Base-by-base conservation (phyloP, 2,888 invertebrate genomes). In the Mesorhabditis belari region DNA sequence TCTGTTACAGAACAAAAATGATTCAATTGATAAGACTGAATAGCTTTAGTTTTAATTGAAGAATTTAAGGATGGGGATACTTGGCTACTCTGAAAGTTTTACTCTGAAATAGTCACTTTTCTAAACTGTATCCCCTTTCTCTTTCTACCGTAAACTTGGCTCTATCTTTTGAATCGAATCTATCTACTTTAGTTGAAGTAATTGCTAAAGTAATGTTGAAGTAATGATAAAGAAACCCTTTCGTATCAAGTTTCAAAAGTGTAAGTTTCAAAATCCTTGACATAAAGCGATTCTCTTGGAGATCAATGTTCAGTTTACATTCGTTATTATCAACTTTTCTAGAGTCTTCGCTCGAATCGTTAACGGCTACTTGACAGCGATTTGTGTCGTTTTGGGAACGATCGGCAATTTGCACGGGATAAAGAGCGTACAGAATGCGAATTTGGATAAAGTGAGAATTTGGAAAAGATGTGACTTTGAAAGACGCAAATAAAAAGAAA, bases 371-470 rank as follows among this genome's bases (percentile, higher is more conserved):
- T 26, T 77, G 57, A 73, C 77, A 53, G 62, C 69, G 0, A 55
- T 64, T 6, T 76, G 72, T 52, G 73, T 77, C 6, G 49, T 75
- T 5, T 52, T 75, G 9, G 77, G 77, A n/a, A 74, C 74, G 5
- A 63, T 76, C 25, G 73, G 75, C 19, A 77, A 77, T 60, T 55
- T 77, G 35, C 67, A 72, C 58, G 70, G 71, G 0, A 69, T 77
- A 12, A 66, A 66, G 53, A 67, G 67, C 50, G 71, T 77, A 1
- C 74, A 74, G 27, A 64, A 71, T 52, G 64, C 74, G 5, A 74
- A 77, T 29, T 66, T 77, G 27, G 77, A 77, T 65, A 74, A 74
- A 62, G 69, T 67, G 25, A 25, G 55, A 12, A 2, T 50, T 4
- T 4, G 12, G 57, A 57, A n/a, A n/a, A n/a, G n/a, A n/a, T n/a